These are phyloP conservation scores for Aspidiotus destructor DNA, from an alignment of 2,888 invertebrate species.

Conservation along the genomic window DNA sequence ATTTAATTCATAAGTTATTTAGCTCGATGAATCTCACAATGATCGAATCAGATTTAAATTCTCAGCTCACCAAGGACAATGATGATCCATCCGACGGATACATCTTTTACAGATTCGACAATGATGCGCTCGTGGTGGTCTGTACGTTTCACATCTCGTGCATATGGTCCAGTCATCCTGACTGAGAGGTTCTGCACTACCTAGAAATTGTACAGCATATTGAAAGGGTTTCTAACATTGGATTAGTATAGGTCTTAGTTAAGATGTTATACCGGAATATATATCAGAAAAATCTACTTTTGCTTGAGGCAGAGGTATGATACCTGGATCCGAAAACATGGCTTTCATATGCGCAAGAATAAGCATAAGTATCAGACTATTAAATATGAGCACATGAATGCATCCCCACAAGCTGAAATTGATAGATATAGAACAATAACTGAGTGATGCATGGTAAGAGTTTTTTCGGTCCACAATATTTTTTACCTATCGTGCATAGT, in stretches of 20 bases:
- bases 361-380: slow-evolving; percentile 63
- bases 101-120: slow-evolving; percentile 79
- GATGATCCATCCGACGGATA: slow-evolving; percentile 73
- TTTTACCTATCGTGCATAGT: slow-evolving; percentile 67
- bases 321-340: slow-evolving; percentile 80
- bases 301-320: slow-evolving; percentile 64
- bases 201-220: not conserved
- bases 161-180: slow-evolving; percentile 67
- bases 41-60: not conserved
- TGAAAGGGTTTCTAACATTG: too few species aligned
- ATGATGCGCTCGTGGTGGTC: slow-evolving; percentile 77
- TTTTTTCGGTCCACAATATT: not conserved
- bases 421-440: slow-evolving; percentile 35
- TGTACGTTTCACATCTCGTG: slow-evolving; percentile 66
- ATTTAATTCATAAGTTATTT: not conserved
- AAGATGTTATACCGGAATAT: slow-evolving; percentile 47
- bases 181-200: slow-evolving; percentile 36
- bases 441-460: too few species aligned
- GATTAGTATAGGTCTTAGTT: too few species aligned
- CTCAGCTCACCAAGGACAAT: slow-evolving; percentile 60
- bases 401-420: slow-evolving; percentile 66
- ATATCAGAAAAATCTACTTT: slow-evolving; percentile 71
- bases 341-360: slow-evolving; percentile 70
- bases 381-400: slow-evolving; percentile 67
- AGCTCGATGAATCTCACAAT: too few species aligned